Conservation (phyloP, 2,113 vertebrate genomes). For the Apodemus sylvaticus region DNA sequence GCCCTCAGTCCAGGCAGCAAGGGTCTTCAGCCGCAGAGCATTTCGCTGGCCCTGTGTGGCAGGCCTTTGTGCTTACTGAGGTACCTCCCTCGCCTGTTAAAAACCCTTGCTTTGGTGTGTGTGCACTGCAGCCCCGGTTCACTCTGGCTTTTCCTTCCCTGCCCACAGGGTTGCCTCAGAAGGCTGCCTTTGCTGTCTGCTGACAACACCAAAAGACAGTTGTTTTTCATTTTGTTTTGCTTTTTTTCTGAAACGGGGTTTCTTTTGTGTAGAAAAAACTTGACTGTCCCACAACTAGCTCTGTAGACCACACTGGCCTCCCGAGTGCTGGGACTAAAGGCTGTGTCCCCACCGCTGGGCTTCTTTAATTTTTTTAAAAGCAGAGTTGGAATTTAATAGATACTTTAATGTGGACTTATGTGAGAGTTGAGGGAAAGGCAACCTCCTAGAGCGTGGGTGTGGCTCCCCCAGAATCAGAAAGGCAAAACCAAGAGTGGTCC, state of each 20-base stretch:
- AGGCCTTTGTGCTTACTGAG: not conserved
- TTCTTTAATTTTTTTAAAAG: not conserved
- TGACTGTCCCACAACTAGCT: not conserved
- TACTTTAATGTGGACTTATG: not conserved
- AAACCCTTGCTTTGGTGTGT: not conserved
- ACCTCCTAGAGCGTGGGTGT: not conserved
- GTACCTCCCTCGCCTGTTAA: not conserved
- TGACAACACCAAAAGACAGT: not conserved
- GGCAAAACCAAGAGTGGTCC: not conserved
- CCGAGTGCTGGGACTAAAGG: not conserved
- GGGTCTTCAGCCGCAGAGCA: not conserved
- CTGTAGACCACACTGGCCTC: not conserved
- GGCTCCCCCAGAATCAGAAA: not conserved
- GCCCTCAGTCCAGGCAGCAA: no score
- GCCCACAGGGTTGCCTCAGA: not conserved
- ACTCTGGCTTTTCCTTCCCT: not conserved
- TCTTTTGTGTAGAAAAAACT: not conserved
- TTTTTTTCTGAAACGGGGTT: not conserved
- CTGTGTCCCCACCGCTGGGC: not conserved
- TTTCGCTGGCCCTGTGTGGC: not conserved
- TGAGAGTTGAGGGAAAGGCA: not conserved
- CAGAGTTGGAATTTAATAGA: not conserved
- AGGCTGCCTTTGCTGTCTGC: not conserved
- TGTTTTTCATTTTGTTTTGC: not conserved
- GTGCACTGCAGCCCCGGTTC: not conserved